Base-by-base conservation (phyloP, 2,113 vertebrate species). In the Cyanoliseus patagonus region DNA sequence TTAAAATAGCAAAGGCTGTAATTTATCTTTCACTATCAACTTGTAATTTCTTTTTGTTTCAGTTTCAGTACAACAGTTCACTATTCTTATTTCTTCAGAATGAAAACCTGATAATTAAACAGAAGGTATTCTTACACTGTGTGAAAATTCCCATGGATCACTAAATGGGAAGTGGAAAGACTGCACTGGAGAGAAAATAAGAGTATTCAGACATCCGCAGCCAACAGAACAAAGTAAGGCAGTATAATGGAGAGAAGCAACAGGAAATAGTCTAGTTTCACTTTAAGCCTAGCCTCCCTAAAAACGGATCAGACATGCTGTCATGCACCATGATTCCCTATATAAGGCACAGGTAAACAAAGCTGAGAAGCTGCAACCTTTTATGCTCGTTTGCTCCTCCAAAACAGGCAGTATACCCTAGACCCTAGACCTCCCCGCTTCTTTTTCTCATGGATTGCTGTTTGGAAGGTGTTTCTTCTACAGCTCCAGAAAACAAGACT, bases 1-100 rank as follows among this genome's bases (percentile, higher is more conserved):
- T 51, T 92, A 74, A 79, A 93, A 94, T 27, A 83, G 63, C 33
- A 92, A 97, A 94, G 78, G 41, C 69, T 91, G 41, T 78, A 96
- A 93, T 97, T 97, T 96, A 67, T 95, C 78, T 88, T 94, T 93
- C 70, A 93, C 35, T 84, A 81, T 95, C 74, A 92, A 55, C 46
- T 83, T 59, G 76, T 53, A 87, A 44, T 59, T 83, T 53, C 44
- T 47, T 47, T 83, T 74, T 95, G 93, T 61, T 90, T 78, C 53
- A 83, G 57, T 83, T 92, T 85, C 27, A 20, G 61, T 68, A 82
- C 83, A 96, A 93, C 24, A 89, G 23, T 85, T 95, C 81, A 86
- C 61, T 74, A 18, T 39, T 63, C 27, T 88, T 68, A 72, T 64
- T 90, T 88, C 23, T 70, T 76, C 70, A 72, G 88, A 88, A 83